Base-by-base conservation (phyloP, 2,797 vertebrate genomes). In the Choloepus didactylus region DNA sequence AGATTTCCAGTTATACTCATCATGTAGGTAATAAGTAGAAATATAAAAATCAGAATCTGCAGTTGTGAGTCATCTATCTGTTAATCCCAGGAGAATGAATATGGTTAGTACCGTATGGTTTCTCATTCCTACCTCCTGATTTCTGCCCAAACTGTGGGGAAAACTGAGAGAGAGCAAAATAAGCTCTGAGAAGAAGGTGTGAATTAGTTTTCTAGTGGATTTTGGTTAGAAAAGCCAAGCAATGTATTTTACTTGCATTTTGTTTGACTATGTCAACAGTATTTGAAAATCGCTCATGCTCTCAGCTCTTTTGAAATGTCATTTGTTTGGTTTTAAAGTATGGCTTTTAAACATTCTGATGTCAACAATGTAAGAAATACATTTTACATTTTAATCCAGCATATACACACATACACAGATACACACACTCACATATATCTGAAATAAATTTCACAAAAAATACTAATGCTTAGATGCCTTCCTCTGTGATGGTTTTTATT, bases 11-110 rank as follows among this genome's bases (percentile, higher is more conserved):
- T 90, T 70, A 96, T 9, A 51, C 88, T 87, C 49, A 73, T 12
- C 14, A 49, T 87, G 23, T 91, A 91, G 80, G 82, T 49, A 18
- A 81, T 38, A 70, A 86, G 38, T 1, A 91, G 56, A 73, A 94
- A 91, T 38, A 66, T 15, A 23, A 91, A 94, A 80, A 81, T 64
- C 9, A 91, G 35, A 87, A 83, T 54, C n/a, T 92, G 38, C 27
- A 77, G 38, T 21, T 92, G n/a, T 27, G 51, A 21, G 27, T 92
- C n/a, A 76, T 95, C 84, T 44, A 84, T 87, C n/a, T 83, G 35
- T 35, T 35, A 35, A 23, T 72, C 92, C 95, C 79, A 93, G 41
- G 16, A 96, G 80, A 6, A 95, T 94, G 35, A 96, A 97, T n/a
- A 6, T 75, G 31, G 67, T 86, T n/a, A 91, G 7, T 2, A 66